phyloP scores from a whole-genome alignment of 2,888 invertebrate genomes.

The Eledona agricola region DNA sequence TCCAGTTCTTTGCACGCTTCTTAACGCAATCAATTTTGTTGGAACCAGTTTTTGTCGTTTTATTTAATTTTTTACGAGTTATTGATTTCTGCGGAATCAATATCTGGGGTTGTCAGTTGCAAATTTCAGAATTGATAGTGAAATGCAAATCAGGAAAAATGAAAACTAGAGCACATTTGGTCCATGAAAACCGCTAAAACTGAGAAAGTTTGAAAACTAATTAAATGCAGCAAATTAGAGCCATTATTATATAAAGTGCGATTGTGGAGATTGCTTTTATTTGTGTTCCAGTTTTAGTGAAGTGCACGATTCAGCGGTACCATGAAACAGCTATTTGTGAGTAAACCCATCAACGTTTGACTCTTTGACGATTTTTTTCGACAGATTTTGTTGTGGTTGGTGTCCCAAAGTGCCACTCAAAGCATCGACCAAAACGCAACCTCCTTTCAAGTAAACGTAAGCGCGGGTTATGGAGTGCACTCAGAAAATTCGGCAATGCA shows the following conservation, averaged over 20 bases:
- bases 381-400: slow-evolving; percentile 17
- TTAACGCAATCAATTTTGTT: too few species aligned
- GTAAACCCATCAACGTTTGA: slow-evolving; percentile 1
- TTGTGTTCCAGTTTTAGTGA: slow-evolving; percentile 32
- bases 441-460: slow-evolving; percentile 29
- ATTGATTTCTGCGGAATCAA: too few species aligned
- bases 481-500: slow-evolving; percentile 20
- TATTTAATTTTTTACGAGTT: too few species aligned
- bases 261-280: slow-evolving; percentile 20
- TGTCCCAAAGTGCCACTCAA: slow-evolving; percentile 1
- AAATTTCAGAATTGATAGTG: too few species aligned
- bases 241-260: slow-evolving; percentile 23
- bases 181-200: slow-evolving; percentile 9
- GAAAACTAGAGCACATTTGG: slow-evolving; percentile 9
- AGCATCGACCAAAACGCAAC: slow-evolving; percentile 8
- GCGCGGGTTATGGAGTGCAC: slow-evolving; percentile 30
- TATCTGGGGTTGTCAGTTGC: too few species aligned
- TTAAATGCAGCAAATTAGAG: slow-evolving; percentile 29
- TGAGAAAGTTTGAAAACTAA: slow-evolving; percentile 30
- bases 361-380: background rate
- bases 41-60: too few species aligned
- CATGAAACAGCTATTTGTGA: slow-evolving; percentile 23
- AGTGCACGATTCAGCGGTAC: slow-evolving; percentile 25
- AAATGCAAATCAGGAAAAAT: slow-evolving; percentile 11
- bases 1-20: too few species aligned